Percentiles rank a stretch among this genome's conserved stretches.
Evolutionary conservation across 2,888 invertebrate species (phyloP).

Genomic region (Dione juno): DNA sequence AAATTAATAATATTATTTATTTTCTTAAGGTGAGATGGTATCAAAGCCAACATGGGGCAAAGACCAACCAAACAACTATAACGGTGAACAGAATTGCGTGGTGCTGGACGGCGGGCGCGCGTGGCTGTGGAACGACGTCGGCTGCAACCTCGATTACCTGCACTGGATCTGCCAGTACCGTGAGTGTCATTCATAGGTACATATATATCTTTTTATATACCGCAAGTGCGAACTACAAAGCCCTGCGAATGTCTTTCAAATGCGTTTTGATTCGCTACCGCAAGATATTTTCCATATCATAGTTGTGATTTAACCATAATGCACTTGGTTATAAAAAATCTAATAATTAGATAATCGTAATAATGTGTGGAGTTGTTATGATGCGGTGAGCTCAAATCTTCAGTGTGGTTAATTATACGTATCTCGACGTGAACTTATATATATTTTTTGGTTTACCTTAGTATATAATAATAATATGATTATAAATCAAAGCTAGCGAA

Average conservation of each 20-base stretch:
- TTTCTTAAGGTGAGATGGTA: constrained; percentile 87
- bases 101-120: constrained; percentile 94
- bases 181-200: constrained; percentile 85
- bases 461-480: too few species aligned
- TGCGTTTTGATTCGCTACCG: constrained; percentile 1
- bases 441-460: background rate
- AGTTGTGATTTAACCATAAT: background rate
- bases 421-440: background rate
- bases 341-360: background rate
- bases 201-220: constrained; percentile 76
- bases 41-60: constrained; percentile 94
- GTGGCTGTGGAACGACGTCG: constrained; percentile 98
- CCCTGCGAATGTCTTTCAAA: constrained; percentile 15
- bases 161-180: constrained; percentile 97
- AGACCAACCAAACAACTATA: constrained; percentile 97
- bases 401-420: background rate
- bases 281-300: background rate
- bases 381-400: background rate
- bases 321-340: too few species aligned
- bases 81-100: constrained; percentile 97
- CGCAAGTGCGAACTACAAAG: constrained; percentile 52
- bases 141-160: constrained; percentile 95
- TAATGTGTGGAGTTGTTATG: background rate
- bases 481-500: constrained; percentile 11
- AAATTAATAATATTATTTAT: too few species aligned